Base-by-base conservation (phyloP, 2,888 invertebrate species). In the Gymnocheta viridis region DNA sequence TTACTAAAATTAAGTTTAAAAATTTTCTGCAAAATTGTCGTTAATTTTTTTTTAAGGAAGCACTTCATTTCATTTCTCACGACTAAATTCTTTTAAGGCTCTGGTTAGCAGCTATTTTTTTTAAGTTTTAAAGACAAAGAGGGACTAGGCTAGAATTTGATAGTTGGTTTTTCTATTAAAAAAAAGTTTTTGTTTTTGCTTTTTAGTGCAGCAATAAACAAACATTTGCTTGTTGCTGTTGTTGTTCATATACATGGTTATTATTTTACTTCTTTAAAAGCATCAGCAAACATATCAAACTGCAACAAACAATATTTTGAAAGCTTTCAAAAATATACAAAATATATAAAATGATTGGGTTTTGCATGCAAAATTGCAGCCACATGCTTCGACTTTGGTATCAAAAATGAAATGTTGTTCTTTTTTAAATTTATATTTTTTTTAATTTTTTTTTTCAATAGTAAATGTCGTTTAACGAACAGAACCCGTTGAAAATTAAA, bases 361-460 rank as follows among this genome's bases (percentile, higher is more conserved):
- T 74, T 66, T 74, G 82, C 79, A 80, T 62, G n/a, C 54, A 38
- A 67, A 67, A 58, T 14, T 19, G 6, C 27, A 38, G 35, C 32
- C 49, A n/a, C n/a, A 35, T 49, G 17, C 41, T 38, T 24, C 41
- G 32, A n/a, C 5, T 56, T 58, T 49, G 58, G 60, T 29, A 77
- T 47, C 32, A 64, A 77, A 81, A 78, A 67, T 62, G 84, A 77
- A 81, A 84, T 84, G 84, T 81, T 84, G 84, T 73, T 77, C 56
- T 29, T 69, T 22, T 64, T 4, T 24, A 24, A 54, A 29, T 32
- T 22, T 2, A 7, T 44, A 2, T 56, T 17, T 17, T 56, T 41
- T 0, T 47, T 44, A 12, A 29, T 5, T 38, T 35, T 32, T 32
- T 27, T 51, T 72, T 70, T 60, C 29, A 17, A 32, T 22, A 51